phyloP scores from a whole-genome alignment of 2,113 vertebrate species.

The Gnathonemus echidnorhynchus region DNA sequence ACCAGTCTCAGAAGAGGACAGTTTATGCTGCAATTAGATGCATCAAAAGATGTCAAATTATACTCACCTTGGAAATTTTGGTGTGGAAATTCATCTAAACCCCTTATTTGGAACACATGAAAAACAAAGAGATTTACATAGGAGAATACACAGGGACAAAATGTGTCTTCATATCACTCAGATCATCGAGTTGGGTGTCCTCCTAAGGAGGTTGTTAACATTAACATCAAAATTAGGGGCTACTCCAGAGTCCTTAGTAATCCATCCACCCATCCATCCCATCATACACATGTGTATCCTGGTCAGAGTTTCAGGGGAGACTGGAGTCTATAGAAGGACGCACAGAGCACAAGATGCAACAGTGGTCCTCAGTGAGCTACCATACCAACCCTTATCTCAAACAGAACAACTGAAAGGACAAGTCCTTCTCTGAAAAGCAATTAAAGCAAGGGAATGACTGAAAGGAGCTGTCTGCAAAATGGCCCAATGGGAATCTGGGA shows the following conservation, averaged over 20 bases:
- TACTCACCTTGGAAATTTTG: background rate
- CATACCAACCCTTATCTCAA: background rate
- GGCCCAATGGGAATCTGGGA: background rate
- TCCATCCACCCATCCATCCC: background rate
- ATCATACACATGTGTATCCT: background rate
- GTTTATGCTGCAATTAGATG: background rate
- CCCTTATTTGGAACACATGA: no score
- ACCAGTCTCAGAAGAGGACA: background rate
- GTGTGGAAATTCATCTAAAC: background rate
- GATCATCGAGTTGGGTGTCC: background rate
- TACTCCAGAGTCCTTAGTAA: background rate
- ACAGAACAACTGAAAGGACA: background rate
- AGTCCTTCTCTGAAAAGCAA: conserved; percentile 1
- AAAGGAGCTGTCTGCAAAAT: background rate
- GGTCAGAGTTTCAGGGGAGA: background rate
- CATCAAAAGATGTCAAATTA: background rate
- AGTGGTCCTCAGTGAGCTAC: background rate
- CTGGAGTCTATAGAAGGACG: background rate
- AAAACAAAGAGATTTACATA: background rate
- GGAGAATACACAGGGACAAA: background rate
- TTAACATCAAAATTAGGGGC: background rate
- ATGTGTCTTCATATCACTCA: background rate
- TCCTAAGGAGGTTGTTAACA: background rate
- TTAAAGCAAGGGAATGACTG: background rate
- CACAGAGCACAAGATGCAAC: background rate